Percentiles rank a stretch among this genome's conserved stretches.
Conservation (phyloP, 2,113 vertebrate species). For the Sylvilagus bachmani region DNA sequence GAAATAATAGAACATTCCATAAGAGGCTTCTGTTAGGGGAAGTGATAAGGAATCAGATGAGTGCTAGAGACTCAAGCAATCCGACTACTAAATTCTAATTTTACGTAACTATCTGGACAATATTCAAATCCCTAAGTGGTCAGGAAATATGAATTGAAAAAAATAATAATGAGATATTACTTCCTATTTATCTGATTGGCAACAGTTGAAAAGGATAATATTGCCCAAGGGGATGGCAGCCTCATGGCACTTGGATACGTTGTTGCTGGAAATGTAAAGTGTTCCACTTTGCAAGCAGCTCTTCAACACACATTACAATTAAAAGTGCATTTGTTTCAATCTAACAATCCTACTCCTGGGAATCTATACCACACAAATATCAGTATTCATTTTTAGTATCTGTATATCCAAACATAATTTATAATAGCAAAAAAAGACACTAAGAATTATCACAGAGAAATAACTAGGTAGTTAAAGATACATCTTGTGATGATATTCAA, state of each 20-base stretch:
- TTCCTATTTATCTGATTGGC: background rate
- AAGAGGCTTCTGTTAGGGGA: background rate
- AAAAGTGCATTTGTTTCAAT: conserved; percentile 10
- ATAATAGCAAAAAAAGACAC: background rate
- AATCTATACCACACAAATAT: background rate
- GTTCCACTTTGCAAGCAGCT: background rate
- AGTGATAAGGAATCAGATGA: background rate
- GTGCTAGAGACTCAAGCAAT: background rate
- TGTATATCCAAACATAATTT: background rate
- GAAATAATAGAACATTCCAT: background rate
- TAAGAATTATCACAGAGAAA: background rate
- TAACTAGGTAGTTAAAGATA: background rate
- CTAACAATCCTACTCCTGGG: background rate
- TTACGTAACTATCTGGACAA: background rate
- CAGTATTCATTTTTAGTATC: background rate
- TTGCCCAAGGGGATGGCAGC: background rate
- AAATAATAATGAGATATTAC: background rate
- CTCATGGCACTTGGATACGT: background rate
- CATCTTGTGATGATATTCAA: background rate
- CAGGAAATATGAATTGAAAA: background rate
- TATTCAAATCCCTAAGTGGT: background rate
- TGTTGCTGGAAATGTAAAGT: background rate
- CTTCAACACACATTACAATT: background rate
- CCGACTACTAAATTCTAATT: background rate
- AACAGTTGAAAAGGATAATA: background rate